A percentile compares a stretch with the other conserved stretches of the same genome.
Evolutionary conservation across 2,888 invertebrate species (phyloP).

Genomic region (Sphecodes monilicornis): DNA sequence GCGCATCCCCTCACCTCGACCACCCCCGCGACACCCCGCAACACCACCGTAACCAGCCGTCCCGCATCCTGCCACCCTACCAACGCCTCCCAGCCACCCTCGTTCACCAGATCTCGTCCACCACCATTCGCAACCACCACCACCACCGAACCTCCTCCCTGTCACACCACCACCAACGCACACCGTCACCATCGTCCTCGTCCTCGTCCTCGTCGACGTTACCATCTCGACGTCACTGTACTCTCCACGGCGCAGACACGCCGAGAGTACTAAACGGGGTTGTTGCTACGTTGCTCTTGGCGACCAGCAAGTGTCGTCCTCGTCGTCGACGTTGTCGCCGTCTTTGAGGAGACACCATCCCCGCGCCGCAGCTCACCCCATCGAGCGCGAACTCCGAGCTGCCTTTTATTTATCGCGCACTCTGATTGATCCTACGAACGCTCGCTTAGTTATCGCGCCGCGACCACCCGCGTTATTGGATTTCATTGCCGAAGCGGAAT

Average conservation of each 20-base stretch:
- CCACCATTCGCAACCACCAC: conserved; percentile 50
- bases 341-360: conserved; percentile 59
- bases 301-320: conserved; percentile 80
- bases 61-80: conserved; percentile 71
- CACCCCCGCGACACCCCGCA: conserved; percentile 76
- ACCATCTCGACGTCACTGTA: conserved; percentile 62
- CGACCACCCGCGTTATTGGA: background rate
- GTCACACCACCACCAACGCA: conserved; percentile 23
- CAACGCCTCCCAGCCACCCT: conserved; percentile 67
- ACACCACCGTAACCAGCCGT: conserved; percentile 77
- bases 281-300: conserved; percentile 78
- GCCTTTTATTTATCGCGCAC: conserved; percentile 10
- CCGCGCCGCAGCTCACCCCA: conserved; percentile 3
- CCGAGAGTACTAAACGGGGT: conserved; percentile 79
- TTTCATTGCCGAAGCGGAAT: background rate
- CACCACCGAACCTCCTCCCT: conserved; percentile 10
- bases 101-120: conserved; percentile 61
- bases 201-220: conserved; percentile 41
- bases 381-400: background rate
- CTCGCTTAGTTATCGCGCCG: conserved; percentile 21
- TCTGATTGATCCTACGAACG: conserved; percentile 28
- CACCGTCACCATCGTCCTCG: background rate
- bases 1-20: conserved; percentile 59
- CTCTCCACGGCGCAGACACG: conserved; percentile 73
- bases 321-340: conserved; percentile 63